A percentile compares a stretch with the other conserved stretches of the same genome.
phyloP scores from a whole-genome alignment of 2,888 invertebrate genomes.

The Plebejus argus region DNA sequence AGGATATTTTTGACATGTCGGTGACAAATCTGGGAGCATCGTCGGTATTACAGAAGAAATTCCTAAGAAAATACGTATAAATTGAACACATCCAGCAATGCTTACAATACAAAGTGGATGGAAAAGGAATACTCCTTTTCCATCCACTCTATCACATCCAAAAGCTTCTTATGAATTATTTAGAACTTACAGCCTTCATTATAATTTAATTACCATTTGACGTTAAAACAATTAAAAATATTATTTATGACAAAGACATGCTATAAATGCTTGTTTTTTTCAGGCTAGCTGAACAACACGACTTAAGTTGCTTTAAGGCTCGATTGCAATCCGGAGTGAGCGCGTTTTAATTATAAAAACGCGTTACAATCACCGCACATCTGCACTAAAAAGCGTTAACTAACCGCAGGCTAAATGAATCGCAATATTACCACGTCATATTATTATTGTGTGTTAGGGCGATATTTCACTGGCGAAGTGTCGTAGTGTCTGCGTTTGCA shows the following conservation, averaged over 20 bases:
- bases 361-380: slow-evolving; percentile 47
- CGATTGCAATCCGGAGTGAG: slow-evolving; percentile 36
- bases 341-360: slow-evolving; percentile 57
- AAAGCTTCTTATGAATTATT: neutral
- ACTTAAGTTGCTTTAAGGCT: neutral
- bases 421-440: slow-evolving; percentile 43
- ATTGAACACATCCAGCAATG: too few relatives aligned
- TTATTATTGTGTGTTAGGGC: slow-evolving; percentile 33
- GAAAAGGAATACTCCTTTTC: too few relatives aligned
- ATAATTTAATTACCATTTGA: too few relatives aligned
- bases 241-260: too few relatives aligned
- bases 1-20: neutral
- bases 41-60: neutral
- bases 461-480: slow-evolving; percentile 16
- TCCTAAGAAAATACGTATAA: neutral
- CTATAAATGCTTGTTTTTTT: too few relatives aligned
- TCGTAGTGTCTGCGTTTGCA: neutral
- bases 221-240: too few relatives aligned
- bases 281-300: too few relatives aligned
- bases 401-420: slow-evolving; percentile 63
- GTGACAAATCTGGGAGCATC: neutral
- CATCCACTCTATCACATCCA: neutral
- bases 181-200: too few relatives aligned
- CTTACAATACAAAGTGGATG: too few relatives aligned
- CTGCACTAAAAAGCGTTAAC: slow-evolving; percentile 47